Base-by-base conservation (phyloP, 1,140 invertebrate species). In the Dryas iulia region DNA sequence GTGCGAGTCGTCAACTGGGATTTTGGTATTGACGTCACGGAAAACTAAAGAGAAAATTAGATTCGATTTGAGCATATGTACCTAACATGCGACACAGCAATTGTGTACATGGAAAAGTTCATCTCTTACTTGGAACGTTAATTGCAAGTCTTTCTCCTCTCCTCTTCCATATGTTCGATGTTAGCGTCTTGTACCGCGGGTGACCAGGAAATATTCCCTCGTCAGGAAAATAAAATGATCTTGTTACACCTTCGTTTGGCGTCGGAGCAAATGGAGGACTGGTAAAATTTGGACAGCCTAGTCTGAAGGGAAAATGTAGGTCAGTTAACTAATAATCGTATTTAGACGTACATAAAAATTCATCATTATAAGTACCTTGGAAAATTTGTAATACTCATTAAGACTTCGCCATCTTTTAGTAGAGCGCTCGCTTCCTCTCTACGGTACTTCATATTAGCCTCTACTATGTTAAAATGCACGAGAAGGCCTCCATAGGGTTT, bases 391-490 rank as follows among this genome's bases (percentile, higher is more conserved):
- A 99, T 92, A 39, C 96, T 97, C 91, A 99, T 94, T 57, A 99
- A 92, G 69, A 95, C 94, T 93, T 99, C 98, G 76, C 96, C 96
- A 66, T 94, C 93, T 57, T 94, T 91, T 11, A 99, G 91, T 26
- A 98, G 85, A 72, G 95, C 93, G 69, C 94, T 93, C 0, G 97
- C 97, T 93, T 99, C 98, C 66, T 97, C 94, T 71, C 99, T 93
- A 71, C 98, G 94, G 72, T 96, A 94, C 59, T 93, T 95, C 99
- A 99, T 99, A 89, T 99, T 99, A 0, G 97, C 96, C 90, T 99
- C 99, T 5, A 99, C 98, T 66, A 98, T 95, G 89, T 99, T 99
- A 84, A 99, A 99, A 92, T 99, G 97, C 4, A 97, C 97, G 75
- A 99, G 93, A 11, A 98, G 92, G 1, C 98, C 97, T 26, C 97